Conservation (phyloP, 2,888 invertebrate species). For the Drymonia ruficornis region DNA sequence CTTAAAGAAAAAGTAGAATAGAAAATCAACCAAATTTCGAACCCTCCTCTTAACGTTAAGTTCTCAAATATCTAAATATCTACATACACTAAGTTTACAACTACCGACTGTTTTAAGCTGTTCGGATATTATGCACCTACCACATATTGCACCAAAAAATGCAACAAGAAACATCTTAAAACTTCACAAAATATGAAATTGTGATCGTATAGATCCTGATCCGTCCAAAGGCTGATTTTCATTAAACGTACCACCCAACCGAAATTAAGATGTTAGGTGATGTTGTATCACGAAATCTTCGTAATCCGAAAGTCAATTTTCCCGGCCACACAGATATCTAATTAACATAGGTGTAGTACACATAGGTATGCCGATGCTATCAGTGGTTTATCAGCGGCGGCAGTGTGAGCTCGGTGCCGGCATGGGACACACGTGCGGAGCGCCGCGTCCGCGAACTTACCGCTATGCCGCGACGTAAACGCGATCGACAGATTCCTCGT, state of each 20-base stretch:
- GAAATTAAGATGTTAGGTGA: background rate
- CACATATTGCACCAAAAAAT: too few relatives aligned
- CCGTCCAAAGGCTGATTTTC: too few relatives aligned
- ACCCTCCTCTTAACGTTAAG: too few relatives aligned
- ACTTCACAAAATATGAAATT: too few relatives aligned
- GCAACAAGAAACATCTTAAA: too few relatives aligned
- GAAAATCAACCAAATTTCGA: too few relatives aligned
- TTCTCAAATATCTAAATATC: background rate
- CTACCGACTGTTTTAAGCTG: background rate
- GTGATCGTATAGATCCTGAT: too few relatives aligned
- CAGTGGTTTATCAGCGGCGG: constrained; percentile 33
- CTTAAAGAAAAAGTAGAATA: too few relatives aligned
- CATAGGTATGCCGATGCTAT: constrained; percentile 24
- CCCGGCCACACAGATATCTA: background rate
- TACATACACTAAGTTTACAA: background rate
- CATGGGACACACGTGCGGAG: constrained; percentile 48
- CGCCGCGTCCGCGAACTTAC: constrained; percentile 21
- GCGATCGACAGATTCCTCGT: constrained; percentile 36
- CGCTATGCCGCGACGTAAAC: constrained; percentile 25
- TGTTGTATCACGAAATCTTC: background rate
- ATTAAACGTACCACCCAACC: background rate
- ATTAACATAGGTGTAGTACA: constrained; percentile 10
- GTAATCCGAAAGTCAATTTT: background rate
- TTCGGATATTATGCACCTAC: too few relatives aligned
- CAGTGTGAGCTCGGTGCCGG: constrained; percentile 47